phyloP scores from a whole-genome alignment of 2,888 invertebrate species.

The Eupithecia pulchellata region DNA sequence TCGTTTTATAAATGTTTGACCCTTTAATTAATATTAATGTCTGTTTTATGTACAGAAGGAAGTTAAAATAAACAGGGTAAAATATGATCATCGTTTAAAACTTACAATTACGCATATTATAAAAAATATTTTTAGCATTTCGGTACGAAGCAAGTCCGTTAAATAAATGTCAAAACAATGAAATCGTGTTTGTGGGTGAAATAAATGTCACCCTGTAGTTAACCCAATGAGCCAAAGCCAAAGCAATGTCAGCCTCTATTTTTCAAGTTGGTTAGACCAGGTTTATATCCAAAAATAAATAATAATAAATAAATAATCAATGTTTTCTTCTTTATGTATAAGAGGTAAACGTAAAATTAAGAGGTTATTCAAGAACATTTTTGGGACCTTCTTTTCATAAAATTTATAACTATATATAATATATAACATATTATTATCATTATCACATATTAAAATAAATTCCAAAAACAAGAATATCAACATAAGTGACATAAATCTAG shows the following conservation, averaged over 20 bases:
- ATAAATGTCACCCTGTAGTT: constrained; percentile 17
- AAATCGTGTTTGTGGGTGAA: constrained; percentile 26
- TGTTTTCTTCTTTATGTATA: no score
- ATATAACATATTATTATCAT: no score
- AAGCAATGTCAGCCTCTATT: background rate
- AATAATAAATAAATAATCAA: no score
- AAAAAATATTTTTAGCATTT: constrained; percentile 3
- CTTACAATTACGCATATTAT: background rate
- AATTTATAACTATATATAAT: no score
- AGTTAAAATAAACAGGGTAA: background rate
- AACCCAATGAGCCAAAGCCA: background rate
- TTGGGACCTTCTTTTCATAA: no score
- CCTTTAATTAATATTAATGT: background rate
- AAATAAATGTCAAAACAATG: constrained; percentile 40
- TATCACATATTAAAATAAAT: no score
- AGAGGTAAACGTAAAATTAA: no score
- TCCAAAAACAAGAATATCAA: no score
- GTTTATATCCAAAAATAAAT: no score
- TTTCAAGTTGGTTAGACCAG: background rate
- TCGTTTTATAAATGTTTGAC: background rate
- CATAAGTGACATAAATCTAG: no score
- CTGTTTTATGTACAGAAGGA: background rate
- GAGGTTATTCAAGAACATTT: no score
- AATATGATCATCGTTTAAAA: background rate
- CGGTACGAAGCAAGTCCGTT: background rate